Evolutionary conservation across 2,888 invertebrate genomes (phyloP).

Genomic region (Phalangium opilio): DNA sequence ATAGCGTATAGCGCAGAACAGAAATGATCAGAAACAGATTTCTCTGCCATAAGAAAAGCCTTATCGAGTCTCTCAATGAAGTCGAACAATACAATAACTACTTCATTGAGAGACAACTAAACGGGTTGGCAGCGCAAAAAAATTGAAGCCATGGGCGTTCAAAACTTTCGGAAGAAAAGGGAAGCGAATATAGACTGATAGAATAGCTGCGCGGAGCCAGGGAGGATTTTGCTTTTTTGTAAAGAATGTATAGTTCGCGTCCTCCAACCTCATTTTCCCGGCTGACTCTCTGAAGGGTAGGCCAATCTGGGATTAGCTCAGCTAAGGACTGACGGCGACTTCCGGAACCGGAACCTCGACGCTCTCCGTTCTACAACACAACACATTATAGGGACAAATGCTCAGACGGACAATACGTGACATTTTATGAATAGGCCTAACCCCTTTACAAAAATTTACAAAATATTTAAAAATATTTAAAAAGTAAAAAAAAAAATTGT

Average conservation of each 20-base stretch:
- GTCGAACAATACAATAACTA: too few species aligned
- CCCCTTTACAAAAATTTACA: neutral
- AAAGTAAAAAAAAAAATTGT: conserved; percentile 1
- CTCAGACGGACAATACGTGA: too few species aligned
- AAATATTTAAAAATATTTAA: neutral
- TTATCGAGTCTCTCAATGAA: too few species aligned
- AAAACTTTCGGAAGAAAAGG: conserved; percentile 4
- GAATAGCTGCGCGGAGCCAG: conserved; percentile 12
- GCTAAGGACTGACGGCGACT: conserved; percentile 23
- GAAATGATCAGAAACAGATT: too few species aligned
- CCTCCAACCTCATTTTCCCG: conserved; percentile 20
- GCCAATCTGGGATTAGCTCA: conserved; percentile 57
- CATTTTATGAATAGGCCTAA: too few species aligned
- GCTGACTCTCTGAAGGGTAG: conserved; percentile 37
- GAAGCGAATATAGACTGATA: conserved; percentile 8
- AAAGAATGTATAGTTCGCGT: conserved; percentile 4
- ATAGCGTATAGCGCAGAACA: too few species aligned
- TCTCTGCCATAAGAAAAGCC: too few species aligned
- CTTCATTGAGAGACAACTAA: too few species aligned
- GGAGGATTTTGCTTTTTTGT: conserved; percentile 4
- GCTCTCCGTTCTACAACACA: conserved; percentile 1
- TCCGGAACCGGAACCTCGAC: neutral
- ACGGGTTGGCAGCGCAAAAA: conserved; percentile 1
- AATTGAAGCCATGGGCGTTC: neutral
- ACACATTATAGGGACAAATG: neutral